Evolutionary conservation across 2,113 vertebrate species (phyloP), one percentile per base, ranked within the genome.

Genomic region (Carollia perspicillata): DNA sequence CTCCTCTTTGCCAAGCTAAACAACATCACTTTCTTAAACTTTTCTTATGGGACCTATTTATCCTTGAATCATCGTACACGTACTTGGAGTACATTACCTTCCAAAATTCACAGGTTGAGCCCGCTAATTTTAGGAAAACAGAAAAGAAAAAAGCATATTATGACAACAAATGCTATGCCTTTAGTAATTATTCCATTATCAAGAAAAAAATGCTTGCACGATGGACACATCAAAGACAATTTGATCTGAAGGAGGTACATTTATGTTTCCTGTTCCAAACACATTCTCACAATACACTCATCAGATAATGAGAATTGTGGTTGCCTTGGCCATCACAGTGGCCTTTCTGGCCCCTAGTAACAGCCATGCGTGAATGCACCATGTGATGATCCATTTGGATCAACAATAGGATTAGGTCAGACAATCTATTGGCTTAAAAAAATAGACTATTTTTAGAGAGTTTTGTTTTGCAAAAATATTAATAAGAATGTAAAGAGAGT

Each of bases 41-140:
- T 98, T 96, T 95, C 96, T 90, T 95, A 33, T 66, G 88, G 84
- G 94, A 87, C 66, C 60, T 95, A 79, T 97, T 97, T 95, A 96
- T 81, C 85, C 63, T 97, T 96, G 85, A 97, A 97, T 97, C 84
- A 85, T 63, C 84, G 26, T 71, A 37, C 14, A 84, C 1, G 71
- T 12, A 44, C 51, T 88, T 97, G 81, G 94, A 95, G 49, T 95
- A 79, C 35, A 95, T 83, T 74, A 53, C 28, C 37, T 95, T 96
- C 89, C 53, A 84, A 66, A 84, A 93, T 69, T 37, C 22, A 93
- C 14, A 71, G 49, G 37, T 90, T 53, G 74, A 90, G 16, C 37
- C 18, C 74, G 37, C 33, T 92, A 95, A 92, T 96, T 96, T 95
- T 92, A 93, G 58, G 44, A 10, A 86, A 87, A 83, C 55, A 84